phyloP scores from a whole-genome alignment of 2,888 invertebrate genomes.

The Hofmannophila pseudospretella region DNA sequence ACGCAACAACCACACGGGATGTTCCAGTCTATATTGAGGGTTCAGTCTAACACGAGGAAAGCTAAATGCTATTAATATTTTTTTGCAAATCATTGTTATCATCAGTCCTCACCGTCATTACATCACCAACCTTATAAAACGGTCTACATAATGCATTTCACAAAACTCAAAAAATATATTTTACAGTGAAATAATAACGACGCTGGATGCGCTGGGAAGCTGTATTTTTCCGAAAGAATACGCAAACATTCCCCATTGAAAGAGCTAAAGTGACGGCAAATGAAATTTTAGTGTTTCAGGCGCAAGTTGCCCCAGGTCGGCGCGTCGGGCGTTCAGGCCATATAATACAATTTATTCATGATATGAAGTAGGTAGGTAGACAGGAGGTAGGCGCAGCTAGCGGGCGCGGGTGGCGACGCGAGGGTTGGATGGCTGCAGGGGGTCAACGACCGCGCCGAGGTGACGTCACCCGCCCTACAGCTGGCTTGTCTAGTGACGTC shows the following conservation, averaged over 20 bases:
- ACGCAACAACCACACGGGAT: no score
- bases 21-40: no score
- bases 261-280: conserved; percentile 9
- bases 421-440: conserved; percentile 51
- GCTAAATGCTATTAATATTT: no score
- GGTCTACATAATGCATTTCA: no score
- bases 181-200: no score
- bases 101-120: no score
- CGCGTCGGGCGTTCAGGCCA: conserved; percentile 32
- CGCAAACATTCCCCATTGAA: conserved; percentile 8
- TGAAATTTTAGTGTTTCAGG: conserved; percentile 26
- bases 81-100: no score
- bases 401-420: conserved; percentile 19
- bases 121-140: no score
- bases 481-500: conserved; percentile 72
- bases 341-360: conserved; percentile 64
- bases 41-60: no score
- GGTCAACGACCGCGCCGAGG: conserved; percentile 62
- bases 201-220: background rate
- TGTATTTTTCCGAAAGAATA: background rate
- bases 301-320: conserved; percentile 68
- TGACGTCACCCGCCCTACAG: conserved; percentile 76
- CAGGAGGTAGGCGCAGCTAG: conserved; percentile 43
- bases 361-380: conserved; percentile 18
- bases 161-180: no score